Conservation (phyloP, 2,113 vertebrate genomes). For the Falco punctatus region DNA sequence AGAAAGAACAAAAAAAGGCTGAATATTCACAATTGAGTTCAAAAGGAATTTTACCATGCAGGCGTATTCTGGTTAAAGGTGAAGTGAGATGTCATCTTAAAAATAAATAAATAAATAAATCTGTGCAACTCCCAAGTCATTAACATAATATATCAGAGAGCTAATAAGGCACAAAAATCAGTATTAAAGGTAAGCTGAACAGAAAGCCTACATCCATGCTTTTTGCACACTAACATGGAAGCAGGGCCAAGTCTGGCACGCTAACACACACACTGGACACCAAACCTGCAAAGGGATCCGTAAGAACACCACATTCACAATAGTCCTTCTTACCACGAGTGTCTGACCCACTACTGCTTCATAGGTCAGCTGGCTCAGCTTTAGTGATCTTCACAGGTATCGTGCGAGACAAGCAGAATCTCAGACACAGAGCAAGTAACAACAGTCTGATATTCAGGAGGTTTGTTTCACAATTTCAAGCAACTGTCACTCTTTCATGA, state of each 20-base stretch:
- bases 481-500: not conserved
- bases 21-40: constrained; percentile 36
- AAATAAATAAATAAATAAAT: constrained; percentile 28
- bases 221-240: not conserved
- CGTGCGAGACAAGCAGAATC: not conserved
- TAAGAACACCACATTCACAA: not conserved
- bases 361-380: fast-evolving
- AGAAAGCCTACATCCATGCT: not conserved
- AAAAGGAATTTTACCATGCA: constrained; percentile 24
- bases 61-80: constrained; percentile 46
- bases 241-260: not conserved
- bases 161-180: constrained; percentile 22
- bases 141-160: not conserved
- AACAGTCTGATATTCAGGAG: not conserved
- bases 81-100: constrained; percentile 32
- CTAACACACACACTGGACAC: not conserved
- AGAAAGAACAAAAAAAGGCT: constrained; percentile 29
- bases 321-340: not conserved
- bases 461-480: not conserved
- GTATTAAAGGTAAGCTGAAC: not conserved
- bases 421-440: not conserved
- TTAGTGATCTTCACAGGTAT: not conserved
- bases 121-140: not conserved
- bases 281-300: not conserved
- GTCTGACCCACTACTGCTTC: not conserved